Conservation (phyloP, 2,888 invertebrate genomes). For the Acanthoscelides obtectus region DNA sequence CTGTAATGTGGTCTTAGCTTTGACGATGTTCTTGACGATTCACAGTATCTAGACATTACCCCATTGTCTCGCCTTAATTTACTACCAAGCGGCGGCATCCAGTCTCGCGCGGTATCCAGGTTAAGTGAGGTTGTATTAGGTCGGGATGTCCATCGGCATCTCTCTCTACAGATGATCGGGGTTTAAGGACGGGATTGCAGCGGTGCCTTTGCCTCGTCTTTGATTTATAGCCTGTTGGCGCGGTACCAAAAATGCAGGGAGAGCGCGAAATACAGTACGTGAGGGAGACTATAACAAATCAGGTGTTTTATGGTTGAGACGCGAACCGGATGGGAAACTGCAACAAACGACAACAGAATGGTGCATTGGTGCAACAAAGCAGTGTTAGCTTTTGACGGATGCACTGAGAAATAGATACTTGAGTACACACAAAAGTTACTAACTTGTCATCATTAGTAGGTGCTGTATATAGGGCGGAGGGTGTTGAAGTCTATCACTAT, state of each 20-base stretch:
- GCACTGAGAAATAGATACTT: too few relatives aligned
- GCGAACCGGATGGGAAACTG: background rate
- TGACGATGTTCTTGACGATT: background rate
- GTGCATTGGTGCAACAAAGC: background rate
- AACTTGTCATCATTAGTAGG: too few relatives aligned
- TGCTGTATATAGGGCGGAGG: too few relatives aligned
- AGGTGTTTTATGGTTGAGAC: background rate
- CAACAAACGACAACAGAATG: background rate
- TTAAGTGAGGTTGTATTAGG: background rate
- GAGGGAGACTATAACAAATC: background rate
- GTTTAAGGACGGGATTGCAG: background rate
- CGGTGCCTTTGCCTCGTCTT: background rate
- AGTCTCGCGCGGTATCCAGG: background rate
- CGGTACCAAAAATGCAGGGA: background rate
- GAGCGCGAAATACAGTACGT: background rate
- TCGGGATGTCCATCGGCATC: background rate
- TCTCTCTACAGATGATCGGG: background rate
- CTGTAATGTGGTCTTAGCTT: too few relatives aligned
- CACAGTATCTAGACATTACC: background rate
- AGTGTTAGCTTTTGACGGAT: too few relatives aligned
- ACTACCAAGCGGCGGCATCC: background rate
- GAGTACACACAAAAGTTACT: too few relatives aligned
- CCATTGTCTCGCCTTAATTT: background rate
- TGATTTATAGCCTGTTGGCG: background rate
- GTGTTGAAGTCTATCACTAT: too few relatives aligned